Evolutionary conservation across 1,140 invertebrate species (phyloP), one percentile per base, ranked within the genome.

Genomic region (Drosophila sucinea): DNA sequence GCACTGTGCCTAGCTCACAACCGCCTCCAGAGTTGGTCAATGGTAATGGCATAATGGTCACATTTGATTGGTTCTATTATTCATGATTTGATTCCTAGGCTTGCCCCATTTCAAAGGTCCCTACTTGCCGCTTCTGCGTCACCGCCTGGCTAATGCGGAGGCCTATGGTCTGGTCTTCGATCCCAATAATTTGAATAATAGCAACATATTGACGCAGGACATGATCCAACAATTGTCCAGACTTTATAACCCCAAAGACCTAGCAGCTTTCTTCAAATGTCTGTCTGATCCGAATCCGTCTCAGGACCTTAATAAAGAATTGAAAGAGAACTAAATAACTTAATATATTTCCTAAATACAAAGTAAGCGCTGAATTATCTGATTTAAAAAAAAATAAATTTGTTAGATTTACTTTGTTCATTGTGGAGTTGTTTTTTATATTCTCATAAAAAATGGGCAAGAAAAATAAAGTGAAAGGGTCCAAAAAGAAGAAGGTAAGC

Each of bases 111-210:
- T 77, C 11, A 76, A 60, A 1, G 73, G 73, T 25, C 73, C 73
- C 30, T 77, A 77, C 8, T 60, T 70, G 73, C 73, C 73, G 3
- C 73, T 77, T 1, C 41, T 77, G 6, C 73, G 69, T 17, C 73
- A 77, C 25, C 55, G 73, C 2, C 69, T 77, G 11, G 41, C 60
- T 27, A 70, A 77, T 60, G 73, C 73, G 6, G 73, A 70, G 27
- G 73, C 54, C 2, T 77, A 77, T 7, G 73, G 73, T 3, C 44
- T 77, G 0, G 70, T 64, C 8, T 30, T 23, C 6, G 57, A 25
- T 23, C n/a, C 73, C n/a, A 61, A 61, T 10, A 41, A 74, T 7
- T n/a, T 23, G 1, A 73, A 32, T 47, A 4, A 25, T 1, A 67
- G 27, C 33, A 75, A 47, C 8, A 7, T 74, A 30, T 54, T 75